Evolutionary conservation across 2,113 vertebrate genomes (phyloP).

Genomic region (Hemibagrus wyckioides): DNA sequence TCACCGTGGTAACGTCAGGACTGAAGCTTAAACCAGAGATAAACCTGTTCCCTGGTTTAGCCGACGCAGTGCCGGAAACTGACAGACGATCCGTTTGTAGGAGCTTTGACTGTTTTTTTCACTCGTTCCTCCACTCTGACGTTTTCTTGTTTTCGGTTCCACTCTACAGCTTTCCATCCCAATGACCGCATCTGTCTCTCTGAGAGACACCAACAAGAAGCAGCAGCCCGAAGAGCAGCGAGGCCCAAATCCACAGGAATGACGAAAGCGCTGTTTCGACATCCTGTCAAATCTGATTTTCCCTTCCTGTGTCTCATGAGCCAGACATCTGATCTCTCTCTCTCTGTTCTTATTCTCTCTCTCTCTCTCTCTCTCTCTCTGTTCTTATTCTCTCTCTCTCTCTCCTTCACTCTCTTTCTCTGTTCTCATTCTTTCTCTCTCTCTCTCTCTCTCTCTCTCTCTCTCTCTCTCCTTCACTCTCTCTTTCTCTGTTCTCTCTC

Average conservation of each 20-base stretch:
- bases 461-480: neutral
- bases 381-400: neutral
- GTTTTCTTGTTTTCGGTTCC: neutral
- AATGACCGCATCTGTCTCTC: neutral
- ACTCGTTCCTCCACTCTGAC: neutral
- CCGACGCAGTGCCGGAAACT: constrained; percentile 1
- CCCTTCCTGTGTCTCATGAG: neutral
- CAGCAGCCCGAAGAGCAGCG: neutral
- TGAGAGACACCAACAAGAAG: constrained; percentile 8
- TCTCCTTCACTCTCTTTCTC: neutral
- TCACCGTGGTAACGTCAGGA: neutral
- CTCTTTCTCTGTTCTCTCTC: neutral
- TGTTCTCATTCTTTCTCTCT: neutral
- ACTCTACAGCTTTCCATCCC: neutral
- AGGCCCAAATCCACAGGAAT: neutral
- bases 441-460: neutral
- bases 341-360: neutral
- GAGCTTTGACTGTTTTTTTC: constrained; percentile 22
- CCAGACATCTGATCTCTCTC: constrained; percentile 15
- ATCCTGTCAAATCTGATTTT: constrained; percentile 26
- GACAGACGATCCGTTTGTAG: constrained; percentile 32
- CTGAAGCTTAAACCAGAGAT: neutral
- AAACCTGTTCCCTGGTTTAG: neutral
- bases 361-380: neutral
- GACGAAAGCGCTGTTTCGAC: constrained; percentile 20